phyloP scores from a whole-genome alignment of 64 coral and sea anemone genomes.

The Montipora cactus region DNA sequence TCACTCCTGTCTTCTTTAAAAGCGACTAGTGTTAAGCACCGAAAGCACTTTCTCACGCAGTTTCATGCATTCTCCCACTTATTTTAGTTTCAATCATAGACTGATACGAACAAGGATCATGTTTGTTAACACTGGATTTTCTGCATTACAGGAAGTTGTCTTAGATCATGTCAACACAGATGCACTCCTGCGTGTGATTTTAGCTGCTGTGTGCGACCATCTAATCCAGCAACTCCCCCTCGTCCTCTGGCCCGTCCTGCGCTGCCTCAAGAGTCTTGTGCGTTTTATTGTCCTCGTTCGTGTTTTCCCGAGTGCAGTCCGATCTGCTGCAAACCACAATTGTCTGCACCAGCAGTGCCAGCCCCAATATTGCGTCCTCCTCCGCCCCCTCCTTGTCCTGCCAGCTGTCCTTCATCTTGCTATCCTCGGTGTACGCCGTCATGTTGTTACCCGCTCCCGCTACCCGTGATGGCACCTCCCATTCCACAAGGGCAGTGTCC shows the following conservation, averaged over 20 bases:
- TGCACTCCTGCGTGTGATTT: conserved; percentile 90
- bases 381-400: conserved; percentile 71
- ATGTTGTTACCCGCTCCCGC: conserved; percentile 56
- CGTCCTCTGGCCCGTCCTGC: background rate
- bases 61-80: background rate
- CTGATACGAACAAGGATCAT: background rate
- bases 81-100: background rate
- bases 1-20: background rate
- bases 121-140: background rate
- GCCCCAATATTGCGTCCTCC: conserved; percentile 53
- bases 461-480: background rate
- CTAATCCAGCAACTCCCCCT: background rate
- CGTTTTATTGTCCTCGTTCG: conserved; percentile 88
- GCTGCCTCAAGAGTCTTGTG: conserved; percentile 56
- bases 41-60: background rate
- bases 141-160: conserved; percentile 54
- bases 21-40: background rate
- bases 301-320: conserved; percentile 79
- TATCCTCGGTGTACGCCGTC: conserved; percentile 76
- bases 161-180: conserved; percentile 53
- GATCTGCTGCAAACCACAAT: conserved; percentile 77
- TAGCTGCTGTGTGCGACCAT: conserved; percentile 66
- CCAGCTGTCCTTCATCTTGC: conserved; percentile 67
- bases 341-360: conserved; percentile 74
- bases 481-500: conserved; percentile 34